Evolutionary conservation across 2,888 invertebrate genomes (phyloP).

Genomic region (Acleris literana): DNA sequence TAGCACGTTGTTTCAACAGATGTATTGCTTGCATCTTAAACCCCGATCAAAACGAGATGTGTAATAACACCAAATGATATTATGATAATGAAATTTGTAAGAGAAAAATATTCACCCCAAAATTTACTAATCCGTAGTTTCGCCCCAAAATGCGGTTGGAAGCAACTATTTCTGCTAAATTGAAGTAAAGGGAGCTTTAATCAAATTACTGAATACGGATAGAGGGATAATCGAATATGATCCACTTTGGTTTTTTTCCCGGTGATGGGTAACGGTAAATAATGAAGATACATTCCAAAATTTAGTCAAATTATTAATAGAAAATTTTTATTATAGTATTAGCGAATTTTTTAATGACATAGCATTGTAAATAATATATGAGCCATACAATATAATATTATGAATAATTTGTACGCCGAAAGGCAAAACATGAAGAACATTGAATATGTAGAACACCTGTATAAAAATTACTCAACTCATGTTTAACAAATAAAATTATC

Average conservation of each 20-base stretch:
- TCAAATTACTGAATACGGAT: constrained; percentile 60
- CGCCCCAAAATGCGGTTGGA: constrained; percentile 67
- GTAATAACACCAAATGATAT: constrained; percentile 50
- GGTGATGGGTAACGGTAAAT: constrained; percentile 44
- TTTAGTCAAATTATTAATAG: no score
- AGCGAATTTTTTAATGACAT: no score
- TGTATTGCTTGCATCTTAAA: constrained; percentile 39
- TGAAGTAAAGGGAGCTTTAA: constrained; percentile 72
- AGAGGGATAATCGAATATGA: constrained; percentile 66
- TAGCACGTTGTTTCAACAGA: constrained; percentile 23
- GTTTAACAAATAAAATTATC: no score
- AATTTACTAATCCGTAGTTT: constrained; percentile 59
- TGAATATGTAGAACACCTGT: no score
- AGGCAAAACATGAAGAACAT: no score
- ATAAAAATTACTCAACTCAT: no score
- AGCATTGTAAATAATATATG: no score
- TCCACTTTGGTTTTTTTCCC: constrained; percentile 62
- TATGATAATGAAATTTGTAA: constrained; percentile 68
- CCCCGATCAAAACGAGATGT: constrained; percentile 44
- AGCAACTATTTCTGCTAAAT: constrained; percentile 71
- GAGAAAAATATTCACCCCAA: constrained; percentile 64
- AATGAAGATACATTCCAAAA: constrained; percentile 18
- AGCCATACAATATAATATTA: no score
- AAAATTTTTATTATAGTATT: no score
- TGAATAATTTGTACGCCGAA: no score